Evolutionary conservation across 2,797 vertebrate species (phyloP).

Genomic region (Darevskia mixta): DNA sequence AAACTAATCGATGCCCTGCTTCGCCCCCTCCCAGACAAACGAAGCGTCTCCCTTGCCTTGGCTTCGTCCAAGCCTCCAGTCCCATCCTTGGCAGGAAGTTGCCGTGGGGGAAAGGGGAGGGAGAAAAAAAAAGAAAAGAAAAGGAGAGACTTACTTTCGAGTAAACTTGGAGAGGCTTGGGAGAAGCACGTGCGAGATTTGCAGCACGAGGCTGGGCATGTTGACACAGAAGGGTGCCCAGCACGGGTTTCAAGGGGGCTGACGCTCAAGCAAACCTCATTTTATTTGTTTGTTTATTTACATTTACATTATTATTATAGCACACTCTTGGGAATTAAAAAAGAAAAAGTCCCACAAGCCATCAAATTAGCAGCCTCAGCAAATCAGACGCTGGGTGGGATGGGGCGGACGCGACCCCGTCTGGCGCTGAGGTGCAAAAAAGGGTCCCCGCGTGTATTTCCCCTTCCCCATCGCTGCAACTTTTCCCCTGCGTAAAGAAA

Average conservation of each 20-base stretch:
- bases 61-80: background rate
- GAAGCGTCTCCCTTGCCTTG: background rate
- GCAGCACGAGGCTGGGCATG: background rate
- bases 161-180: background rate
- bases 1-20: background rate
- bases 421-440: background rate
- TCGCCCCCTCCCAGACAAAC: background rate
- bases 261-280: background rate
- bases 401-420: no score
- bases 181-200: background rate
- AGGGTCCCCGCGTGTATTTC: background rate
- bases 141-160: background rate
- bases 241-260: background rate
- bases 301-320: no score
- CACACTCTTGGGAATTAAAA: background rate
- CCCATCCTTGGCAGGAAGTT: background rate
- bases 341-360: background rate
- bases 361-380: background rate
- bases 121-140: no score
- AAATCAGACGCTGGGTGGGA: background rate
- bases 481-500: background rate
- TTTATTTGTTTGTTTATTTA: no score
- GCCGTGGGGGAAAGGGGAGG: no score
- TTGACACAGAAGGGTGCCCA: background rate
- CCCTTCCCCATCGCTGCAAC: conserved; percentile 5